Base-by-base conservation (phyloP, 2,797 vertebrate genomes). In the Mustela erminea region DNA sequence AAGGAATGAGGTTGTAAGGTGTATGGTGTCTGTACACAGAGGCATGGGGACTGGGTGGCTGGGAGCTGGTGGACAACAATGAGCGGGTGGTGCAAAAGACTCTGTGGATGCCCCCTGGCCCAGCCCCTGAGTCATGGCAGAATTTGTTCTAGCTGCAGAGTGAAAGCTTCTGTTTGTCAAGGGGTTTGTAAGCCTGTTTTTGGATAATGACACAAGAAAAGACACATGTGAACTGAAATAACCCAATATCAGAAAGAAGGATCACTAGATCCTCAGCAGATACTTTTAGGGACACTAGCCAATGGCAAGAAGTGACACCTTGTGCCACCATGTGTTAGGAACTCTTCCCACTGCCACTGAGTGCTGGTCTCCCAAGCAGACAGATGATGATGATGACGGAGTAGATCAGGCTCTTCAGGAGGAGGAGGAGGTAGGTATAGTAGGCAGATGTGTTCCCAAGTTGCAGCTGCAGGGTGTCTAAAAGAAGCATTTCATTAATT, bases 351-450 rank as follows among this genome's bases (percentile, higher is more conserved):
- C 14, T 1, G 13, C 25, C 11, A 15, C 54, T 62, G 12, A 29
- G 7, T 0, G 7, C 25, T 29, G 7, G 25, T 75, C 41, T 75
- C 72, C 72, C 72, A 9, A 75, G 72, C 13, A 75, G 23, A 75
- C 13, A 43, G 23, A 75, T 75, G 54, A 98, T 32, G 7, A 98
- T 0, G 0, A 98, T 56, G 81, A 94, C 27, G 2, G 97, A 98
- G 75, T 99, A 98, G 90, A 98, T 1, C 41, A n/a, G 29, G 62
- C 98, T 98, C 97, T 99, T 99, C 95, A 98, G 46, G 20, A 99
- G 96, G 29, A 99, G 97, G 54, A 98, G 0, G 6, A 98, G 20
- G 32, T 99, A 99, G 27, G 95, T 97, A 20, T 99, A 97, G 46
- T 96, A 98, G 0, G 98, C 98, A 8, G 98, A 96, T 41, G 81